Evolutionary conservation across 2,113 vertebrate genomes (phyloP).

Genomic region (Crotophaga sulcirostris): DNA sequence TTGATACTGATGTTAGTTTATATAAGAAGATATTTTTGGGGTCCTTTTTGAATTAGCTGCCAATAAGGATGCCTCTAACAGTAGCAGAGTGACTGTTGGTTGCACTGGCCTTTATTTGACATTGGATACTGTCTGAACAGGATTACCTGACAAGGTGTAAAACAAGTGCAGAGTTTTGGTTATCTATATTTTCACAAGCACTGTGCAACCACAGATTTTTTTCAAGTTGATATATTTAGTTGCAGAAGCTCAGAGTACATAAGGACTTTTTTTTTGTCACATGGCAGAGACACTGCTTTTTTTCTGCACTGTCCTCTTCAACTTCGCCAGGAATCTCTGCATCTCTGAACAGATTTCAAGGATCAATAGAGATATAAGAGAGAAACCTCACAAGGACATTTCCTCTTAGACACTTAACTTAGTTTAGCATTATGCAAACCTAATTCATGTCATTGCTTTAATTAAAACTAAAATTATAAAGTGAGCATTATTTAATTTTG

Average conservation of each 20-base stretch:
- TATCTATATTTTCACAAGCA: background rate
- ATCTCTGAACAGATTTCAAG: background rate
- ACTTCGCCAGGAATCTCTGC: background rate
- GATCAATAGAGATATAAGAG: background rate
- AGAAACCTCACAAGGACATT: background rate
- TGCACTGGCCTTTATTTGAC: background rate
- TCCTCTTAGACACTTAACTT: background rate
- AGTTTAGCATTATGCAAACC: background rate
- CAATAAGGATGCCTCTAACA: background rate
- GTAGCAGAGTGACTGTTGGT: background rate
- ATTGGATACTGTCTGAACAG: background rate
- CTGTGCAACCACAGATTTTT: background rate
- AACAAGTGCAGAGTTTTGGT: background rate
- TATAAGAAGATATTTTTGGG: background rate
- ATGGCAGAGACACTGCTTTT: background rate
- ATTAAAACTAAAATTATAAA: background rate
- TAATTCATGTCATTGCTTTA: background rate
- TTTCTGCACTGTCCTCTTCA: background rate
- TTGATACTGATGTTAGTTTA: background rate
- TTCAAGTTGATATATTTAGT: background rate
- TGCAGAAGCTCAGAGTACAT: background rate
- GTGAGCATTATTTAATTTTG: background rate
- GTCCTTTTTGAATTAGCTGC: background rate
- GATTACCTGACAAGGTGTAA: background rate
- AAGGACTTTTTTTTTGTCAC: background rate